Evolutionary conservation across 2,888 invertebrate species (phyloP).

Genomic region (Tetranychus piercei): DNA sequence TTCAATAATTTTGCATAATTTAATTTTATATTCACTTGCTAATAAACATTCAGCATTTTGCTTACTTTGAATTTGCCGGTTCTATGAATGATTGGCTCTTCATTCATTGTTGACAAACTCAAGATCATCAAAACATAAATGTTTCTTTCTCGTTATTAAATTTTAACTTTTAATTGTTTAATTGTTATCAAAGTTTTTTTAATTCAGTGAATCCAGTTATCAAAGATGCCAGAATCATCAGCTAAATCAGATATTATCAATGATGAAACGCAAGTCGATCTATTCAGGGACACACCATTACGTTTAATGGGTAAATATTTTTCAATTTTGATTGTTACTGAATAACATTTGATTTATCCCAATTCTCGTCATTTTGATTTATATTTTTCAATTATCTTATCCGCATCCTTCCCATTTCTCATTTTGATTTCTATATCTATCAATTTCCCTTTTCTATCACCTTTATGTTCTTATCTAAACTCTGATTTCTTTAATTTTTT

Average conservation of each 20-base stretch:
- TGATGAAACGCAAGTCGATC: neutral
- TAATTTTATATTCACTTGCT: too few relatives aligned
- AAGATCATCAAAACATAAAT: too few relatives aligned
- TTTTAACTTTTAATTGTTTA: too few relatives aligned
- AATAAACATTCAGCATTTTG: too few relatives aligned
- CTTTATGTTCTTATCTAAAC: neutral
- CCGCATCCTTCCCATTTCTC: neutral
- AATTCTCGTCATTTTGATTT: neutral
- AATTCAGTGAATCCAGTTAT: too few relatives aligned
- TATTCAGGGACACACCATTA: neutral
- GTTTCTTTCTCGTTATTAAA: too few relatives aligned
- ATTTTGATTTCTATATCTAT: neutral
- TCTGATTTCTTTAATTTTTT: neutral
- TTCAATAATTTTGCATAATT: too few relatives aligned
- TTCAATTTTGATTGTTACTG: neutral
- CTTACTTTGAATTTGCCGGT: too few relatives aligned
- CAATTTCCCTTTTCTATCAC: neutral
- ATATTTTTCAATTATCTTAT: neutral
- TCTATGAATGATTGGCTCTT: too few relatives aligned
- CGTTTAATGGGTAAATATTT: neutral
- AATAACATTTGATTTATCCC: neutral
- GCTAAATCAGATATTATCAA: neutral
- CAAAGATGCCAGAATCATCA: neutral
- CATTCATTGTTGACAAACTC: too few relatives aligned
- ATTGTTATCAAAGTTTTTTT: too few relatives aligned